phyloP scores from a whole-genome alignment of 1,140 invertebrate species.

The Myzus persicae region DNA sequence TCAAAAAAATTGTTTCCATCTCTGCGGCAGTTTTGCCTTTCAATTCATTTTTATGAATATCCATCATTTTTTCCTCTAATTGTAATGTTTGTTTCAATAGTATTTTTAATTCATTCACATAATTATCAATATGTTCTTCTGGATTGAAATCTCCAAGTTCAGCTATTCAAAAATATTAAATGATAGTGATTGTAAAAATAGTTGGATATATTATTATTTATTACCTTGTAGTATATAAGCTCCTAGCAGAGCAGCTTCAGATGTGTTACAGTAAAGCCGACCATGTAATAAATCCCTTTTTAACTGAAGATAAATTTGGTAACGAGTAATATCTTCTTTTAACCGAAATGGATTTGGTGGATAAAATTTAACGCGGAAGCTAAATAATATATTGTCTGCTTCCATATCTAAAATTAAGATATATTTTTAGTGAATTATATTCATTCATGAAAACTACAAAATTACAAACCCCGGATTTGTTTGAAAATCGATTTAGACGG shows the following conservation, averaged over 20 bases:
- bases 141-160: constrained; percentile 94
- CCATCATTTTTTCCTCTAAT: constrained; percentile 89
- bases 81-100: constrained; percentile 88
- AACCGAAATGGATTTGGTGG: constrained; percentile 86
- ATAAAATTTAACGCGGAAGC: constrained; percentile 94
- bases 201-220: constrained; percentile 7
- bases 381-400: constrained; percentile 78
- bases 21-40: constrained; percentile 76
- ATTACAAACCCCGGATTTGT: constrained; percentile 86
- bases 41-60: constrained; percentile 83
- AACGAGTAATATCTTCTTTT: constrained; percentile 87
- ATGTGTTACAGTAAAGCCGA: constrained; percentile 86
- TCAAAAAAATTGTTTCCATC: constrained; percentile 85
- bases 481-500: constrained; percentile 90
- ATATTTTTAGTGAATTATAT: not conserved
- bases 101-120: constrained; percentile 90
- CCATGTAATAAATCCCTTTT: constrained; percentile 94
- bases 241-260: constrained; percentile 88
- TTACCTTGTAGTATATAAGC: constrained; percentile 94
- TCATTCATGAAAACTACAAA: not conserved
- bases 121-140: constrained; percentile 86
- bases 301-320: constrained; percentile 93
- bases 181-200: not conserved
- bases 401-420: constrained; percentile 75
- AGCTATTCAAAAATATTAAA: constrained; percentile 69